Base-by-base conservation (phyloP, 2,113 vertebrate genomes). In the Sinocyclocheilus grahami region DNA sequence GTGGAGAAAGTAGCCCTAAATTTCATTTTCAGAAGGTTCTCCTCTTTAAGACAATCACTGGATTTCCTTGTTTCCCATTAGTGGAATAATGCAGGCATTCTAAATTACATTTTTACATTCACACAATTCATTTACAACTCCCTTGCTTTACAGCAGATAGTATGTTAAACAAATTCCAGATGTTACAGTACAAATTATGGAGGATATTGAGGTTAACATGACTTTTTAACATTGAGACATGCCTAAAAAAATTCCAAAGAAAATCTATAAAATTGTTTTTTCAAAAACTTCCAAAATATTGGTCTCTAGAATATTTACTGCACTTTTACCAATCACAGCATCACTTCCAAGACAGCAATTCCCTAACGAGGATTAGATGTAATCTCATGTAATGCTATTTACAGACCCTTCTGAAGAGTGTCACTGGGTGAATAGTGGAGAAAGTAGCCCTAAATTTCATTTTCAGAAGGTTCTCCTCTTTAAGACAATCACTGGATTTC, bases 341-440 rank as follows among this genome's bases (percentile, higher is more conserved):
- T 92, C 91, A 39, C n/a, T 85, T 93, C 88, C 87, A 91, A 85
- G 72, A 12, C 81, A 83, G 84, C 78, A 90, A 91, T 91, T 93
- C 90, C 85, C 91, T 71, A 85, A 90, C 79, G 30, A 88, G 89
- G 93, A 94, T 95, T 94, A 95, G 58, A 48, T 83, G 63, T 94
- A 95, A 94, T 94, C 89, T 90, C 86, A 82, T 74, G 85, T 87
- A 93, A 93, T 86, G 51, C 51, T 63, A 91, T 91, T 93, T 93
- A 92, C 67, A 62, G 84, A 53, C 74, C 51, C 83, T 55, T 72
- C 53, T 63, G 86, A 87, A 85, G 88, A 82, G 78, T 69, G 83
- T 83, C 80, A 86, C 55, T 86, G 91, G 90, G 84, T 75, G 24
- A 69, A 83, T 46, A 87, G 91, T 89, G 92, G 93, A 93, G 92